Conservation (phyloP, 2,888 invertebrate species). For the Pyrrhia umbra region DNA sequence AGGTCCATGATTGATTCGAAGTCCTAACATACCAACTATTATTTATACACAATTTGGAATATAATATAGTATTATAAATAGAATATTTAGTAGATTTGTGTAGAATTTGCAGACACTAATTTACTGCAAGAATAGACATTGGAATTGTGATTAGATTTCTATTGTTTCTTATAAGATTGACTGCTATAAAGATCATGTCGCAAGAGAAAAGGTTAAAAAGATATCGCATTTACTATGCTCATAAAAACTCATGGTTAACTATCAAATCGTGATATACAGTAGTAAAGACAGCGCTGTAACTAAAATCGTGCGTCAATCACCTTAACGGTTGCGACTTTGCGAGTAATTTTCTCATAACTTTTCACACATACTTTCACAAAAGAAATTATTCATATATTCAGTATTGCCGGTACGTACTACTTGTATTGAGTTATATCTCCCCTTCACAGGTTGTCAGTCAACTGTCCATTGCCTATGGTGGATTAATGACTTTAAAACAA, state of each 20-base stretch:
- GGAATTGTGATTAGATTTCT: not conserved
- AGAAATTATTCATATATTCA: constrained; percentile 55
- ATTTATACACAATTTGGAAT: too few species aligned
- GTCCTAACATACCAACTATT: too few species aligned
- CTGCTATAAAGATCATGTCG: not conserved
- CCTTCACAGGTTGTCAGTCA: constrained; percentile 58
- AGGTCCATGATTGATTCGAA: too few species aligned
- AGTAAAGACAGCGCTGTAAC: constrained; percentile 44
- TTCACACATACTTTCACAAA: constrained; percentile 55
- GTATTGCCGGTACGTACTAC: constrained; percentile 11
- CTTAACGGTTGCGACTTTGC: constrained; percentile 27
- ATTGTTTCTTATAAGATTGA: not conserved
- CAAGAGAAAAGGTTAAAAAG: constrained; percentile 16
- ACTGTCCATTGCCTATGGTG: constrained; percentile 57
- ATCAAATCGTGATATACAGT: constrained; percentile 51
- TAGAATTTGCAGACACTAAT: not conserved
- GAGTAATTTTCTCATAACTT: constrained; percentile 54
- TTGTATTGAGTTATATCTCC: constrained; percentile 19
- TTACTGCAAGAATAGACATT: not conserved
- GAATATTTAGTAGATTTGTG: too few species aligned
- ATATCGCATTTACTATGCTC: constrained; percentile 31
- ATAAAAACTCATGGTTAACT: constrained; percentile 54
- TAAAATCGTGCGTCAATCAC: constrained; percentile 53
- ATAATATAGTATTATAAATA: too few species aligned
- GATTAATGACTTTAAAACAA: constrained; percentile 60